Percentiles rank a stretch among this genome's conserved stretches.
phyloP scores from a whole-genome alignment of 2,888 invertebrate genomes.

The Caenorhabditis japonica region DNA sequence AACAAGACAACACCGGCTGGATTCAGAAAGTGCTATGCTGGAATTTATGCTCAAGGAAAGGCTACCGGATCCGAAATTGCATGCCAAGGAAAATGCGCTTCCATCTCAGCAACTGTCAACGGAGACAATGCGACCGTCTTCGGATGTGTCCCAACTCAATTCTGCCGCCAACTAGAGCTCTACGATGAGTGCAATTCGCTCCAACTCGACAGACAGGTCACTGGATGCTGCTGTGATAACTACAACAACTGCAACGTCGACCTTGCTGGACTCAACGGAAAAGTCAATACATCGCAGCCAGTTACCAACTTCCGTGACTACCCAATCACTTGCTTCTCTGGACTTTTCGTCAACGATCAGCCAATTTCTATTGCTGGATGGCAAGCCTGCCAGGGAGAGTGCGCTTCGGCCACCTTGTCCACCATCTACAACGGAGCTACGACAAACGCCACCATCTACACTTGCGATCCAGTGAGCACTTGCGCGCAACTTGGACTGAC shows the following conservation, averaged over 20 bases:
- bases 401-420: conserved; percentile 52
- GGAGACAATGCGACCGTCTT: conserved; percentile 44
- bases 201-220: conserved; percentile 32
- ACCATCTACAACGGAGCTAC: conserved; percentile 33
- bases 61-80: conserved; percentile 50
- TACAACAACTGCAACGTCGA: conserved; percentile 61
- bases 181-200: conserved; percentile 57
- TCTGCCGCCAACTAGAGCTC: conserved; percentile 55
- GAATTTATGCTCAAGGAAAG: conserved; percentile 55
- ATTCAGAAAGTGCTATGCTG: conserved; percentile 52
- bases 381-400: conserved; percentile 61
- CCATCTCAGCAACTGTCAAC: conserved; percentile 43
- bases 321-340: conserved; percentile 58
- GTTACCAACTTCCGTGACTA: conserved; percentile 34
- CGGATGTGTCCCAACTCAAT: conserved; percentile 54
- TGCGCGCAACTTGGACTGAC: conserved; percentile 45
- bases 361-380: conserved; percentile 43
- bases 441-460: conserved; percentile 50
- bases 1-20: conserved; percentile 55
- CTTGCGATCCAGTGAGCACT: conserved; percentile 52
- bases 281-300: conserved; percentile 25
- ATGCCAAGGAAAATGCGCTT: conserved; percentile 61
- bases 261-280: conserved; percentile 36
- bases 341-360: conserved; percentile 43
- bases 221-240: conserved; percentile 63